Base-by-base conservation (phyloP, 2,113 vertebrate species). In the Ginglymostoma cirratum region DNA sequence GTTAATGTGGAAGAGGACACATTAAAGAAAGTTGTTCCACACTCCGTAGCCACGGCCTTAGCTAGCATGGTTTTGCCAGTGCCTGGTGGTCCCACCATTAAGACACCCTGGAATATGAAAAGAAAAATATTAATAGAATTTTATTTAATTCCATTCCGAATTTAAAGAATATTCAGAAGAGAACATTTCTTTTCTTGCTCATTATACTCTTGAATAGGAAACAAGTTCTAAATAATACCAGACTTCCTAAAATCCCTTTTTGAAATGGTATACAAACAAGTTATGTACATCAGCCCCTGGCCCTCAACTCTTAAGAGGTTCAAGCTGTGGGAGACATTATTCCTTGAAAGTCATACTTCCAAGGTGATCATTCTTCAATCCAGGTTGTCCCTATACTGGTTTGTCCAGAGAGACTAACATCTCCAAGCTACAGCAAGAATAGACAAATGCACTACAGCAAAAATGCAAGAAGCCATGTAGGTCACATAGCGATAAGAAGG, bases 31-130 rank as follows among this genome's bases (percentile, higher is more conserved):
- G 98, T 98, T 24, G 98, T 98, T 80, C 98, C 98, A 94, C 98
- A 98, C 96, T 98, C 98, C 0, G 98, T 98, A 96, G 98, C 98
- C 87, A 98, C 98, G 70, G 98, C 98, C 97, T 98, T 98, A 0
- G 98, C 98, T 5, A 98, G 96, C 98, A 98, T 98, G 6, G 98
- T 98, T 97, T 98, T 98, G 70, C 98, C 98, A 92, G 98, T 98
- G 38, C 98, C 98, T 19, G 98, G 98, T n/a, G 98, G 98, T 76
- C 98, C 98, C 69, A 98, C 98, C 98, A 98, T 98, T 94, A 98
- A 96, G 86, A 98, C 98, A 0, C 98, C 98, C 98, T 98, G 96
- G 90, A 78, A 94, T 76, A 45, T 66, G n/a, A 45, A 69, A 86
- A 19, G 38, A 34, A 94, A 65, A 96, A 96, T 27, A 69, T 52